These are phyloP conservation scores for Prionace glauca DNA, from an alignment of 2,797 vertebrate genomes.

Conservation along the genomic window DNA sequence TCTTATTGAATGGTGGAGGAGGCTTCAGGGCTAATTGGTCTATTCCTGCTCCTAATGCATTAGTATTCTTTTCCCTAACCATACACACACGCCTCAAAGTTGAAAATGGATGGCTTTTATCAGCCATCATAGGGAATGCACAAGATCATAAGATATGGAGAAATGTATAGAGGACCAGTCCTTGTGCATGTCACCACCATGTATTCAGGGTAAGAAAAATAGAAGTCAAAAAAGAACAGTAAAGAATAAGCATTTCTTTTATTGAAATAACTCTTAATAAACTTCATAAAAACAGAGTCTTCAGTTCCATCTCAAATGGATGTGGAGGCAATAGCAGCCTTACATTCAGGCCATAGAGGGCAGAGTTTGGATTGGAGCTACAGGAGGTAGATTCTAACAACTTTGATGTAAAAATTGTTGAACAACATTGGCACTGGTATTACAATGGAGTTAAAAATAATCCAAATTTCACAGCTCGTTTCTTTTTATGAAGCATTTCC, in stretches of 20 bases:
- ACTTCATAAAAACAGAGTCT: conserved; percentile 31
- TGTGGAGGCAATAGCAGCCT: conserved; percentile 7
- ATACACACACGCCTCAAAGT: neutral
- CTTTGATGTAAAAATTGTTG: neutral
- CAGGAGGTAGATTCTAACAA: conserved; percentile 31
- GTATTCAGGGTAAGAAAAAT: neutral
- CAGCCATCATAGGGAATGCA: no score
- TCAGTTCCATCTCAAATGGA: conserved; percentile 27
- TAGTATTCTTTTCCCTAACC: neutral
- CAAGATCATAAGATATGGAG: neutral
- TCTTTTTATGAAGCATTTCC: conserved; percentile 67
- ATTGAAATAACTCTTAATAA: conserved; percentile 34
- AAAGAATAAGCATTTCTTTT: conserved; percentile 34
- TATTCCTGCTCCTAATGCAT: no score
- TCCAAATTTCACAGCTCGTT: conserved; percentile 51
- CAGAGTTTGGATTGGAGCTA: conserved; percentile 14
- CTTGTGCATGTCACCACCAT: no score
- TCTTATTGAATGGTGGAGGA: no score
- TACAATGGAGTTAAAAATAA: conserved; percentile 30
- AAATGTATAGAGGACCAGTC: neutral
- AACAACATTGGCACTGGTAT: conserved; percentile 27
- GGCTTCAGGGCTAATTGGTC: no score
- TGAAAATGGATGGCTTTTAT: neutral
- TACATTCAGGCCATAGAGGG: neutral
- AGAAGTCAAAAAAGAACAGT: neutral